A percentile compares a stretch with the other conserved stretches of the same genome.
Evolutionary conservation across 2,888 invertebrate genomes (phyloP).

Genomic region (Athalia cordata): DNA sequence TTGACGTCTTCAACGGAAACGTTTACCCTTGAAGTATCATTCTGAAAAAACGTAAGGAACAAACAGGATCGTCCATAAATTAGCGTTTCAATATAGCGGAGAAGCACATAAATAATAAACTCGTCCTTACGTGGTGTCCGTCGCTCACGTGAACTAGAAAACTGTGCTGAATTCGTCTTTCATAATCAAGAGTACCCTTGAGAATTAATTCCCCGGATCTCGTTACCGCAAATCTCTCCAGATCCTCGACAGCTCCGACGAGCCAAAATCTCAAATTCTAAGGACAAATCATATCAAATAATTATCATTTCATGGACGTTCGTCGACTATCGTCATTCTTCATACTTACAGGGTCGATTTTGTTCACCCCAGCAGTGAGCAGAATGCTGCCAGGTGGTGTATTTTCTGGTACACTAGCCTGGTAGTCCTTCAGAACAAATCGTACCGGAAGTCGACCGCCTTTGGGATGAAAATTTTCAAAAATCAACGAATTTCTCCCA

Average conservation of each 20-base stretch:
- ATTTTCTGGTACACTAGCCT: conserved; percentile 85
- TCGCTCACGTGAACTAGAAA: conserved; percentile 91
- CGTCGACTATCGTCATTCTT: background rate
- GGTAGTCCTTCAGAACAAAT: conserved; percentile 84
- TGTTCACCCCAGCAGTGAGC: conserved; percentile 78
- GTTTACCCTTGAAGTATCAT: conserved; percentile 88
- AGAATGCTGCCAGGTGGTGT: conserved; percentile 84
- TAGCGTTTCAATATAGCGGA: conserved; percentile 36
- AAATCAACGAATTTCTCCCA: background rate
- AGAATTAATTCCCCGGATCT: conserved; percentile 87
- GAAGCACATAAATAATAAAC: conserved; percentile 44
- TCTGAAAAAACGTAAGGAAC: conserved; percentile 74
- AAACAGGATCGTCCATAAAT: background rate
- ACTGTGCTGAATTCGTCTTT: conserved; percentile 81
- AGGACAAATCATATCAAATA: conserved; percentile 47
- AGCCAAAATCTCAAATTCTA: conserved; percentile 83
- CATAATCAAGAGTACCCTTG: conserved; percentile 86
- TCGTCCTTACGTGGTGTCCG: conserved; percentile 79
- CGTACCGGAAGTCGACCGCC: conserved; percentile 74
- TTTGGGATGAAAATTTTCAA: conserved; percentile 42
- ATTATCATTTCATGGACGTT: background rate
- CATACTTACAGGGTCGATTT: conserved; percentile 66
- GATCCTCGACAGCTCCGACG: conserved; percentile 83
- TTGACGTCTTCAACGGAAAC: conserved; percentile 90
- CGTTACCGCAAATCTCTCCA: conserved; percentile 86